Evolutionary conservation across 2,797 vertebrate species (phyloP), one percentile per base, ranked within the genome.

Genomic region (Onychomys leucogaster): DNA sequence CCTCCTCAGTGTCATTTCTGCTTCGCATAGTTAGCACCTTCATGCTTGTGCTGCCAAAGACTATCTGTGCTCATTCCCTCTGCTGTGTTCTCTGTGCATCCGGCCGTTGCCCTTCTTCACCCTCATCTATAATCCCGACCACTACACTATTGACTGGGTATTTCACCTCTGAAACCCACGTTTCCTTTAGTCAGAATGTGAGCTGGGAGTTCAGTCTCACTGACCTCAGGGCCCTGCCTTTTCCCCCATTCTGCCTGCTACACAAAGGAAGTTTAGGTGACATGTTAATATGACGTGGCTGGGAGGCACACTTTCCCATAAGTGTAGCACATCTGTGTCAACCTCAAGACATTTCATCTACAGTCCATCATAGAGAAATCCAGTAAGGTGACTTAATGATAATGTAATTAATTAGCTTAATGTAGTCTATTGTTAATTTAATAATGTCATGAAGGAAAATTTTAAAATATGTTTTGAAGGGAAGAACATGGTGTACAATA

Each of bases 401-500:
- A 65, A 49, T 71, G 75, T 61, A n/a, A 52, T 91, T 78, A 75
- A 37, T 90, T 90, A 82, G 4, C 43, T 91, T 73, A 83, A 61
- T 88, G 93, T 49, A 65, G 19, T 14, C n/a, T 65, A 8, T 63
- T 46, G 34, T 88, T 73, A 49, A 92, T 80, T 96, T 89, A n/a
- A n/a, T 57, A 90, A 71, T 59, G 29, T 16, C 71, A 52, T 59
- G 27, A 95, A 95, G 49, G 17, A 94, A 34, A 10, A 34, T 37
- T 59, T 90, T 41, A 75, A 93, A 69, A 61, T 75, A 2, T 29
- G 59, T 59, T 37, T 87, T 27, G 7, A 78, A 88, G 46, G 13
- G 29, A 90, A 69, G 13, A 93, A 75, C 4, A 59, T 87, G 37
- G 52, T 27, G n/a, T 10, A 84, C 34, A 67, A 32, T 37, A n/a